Evolutionary conservation across 1,140 invertebrate genomes (phyloP), one percentile per base, ranked within the genome.

Genomic region (Steinernema khuongi): DNA sequence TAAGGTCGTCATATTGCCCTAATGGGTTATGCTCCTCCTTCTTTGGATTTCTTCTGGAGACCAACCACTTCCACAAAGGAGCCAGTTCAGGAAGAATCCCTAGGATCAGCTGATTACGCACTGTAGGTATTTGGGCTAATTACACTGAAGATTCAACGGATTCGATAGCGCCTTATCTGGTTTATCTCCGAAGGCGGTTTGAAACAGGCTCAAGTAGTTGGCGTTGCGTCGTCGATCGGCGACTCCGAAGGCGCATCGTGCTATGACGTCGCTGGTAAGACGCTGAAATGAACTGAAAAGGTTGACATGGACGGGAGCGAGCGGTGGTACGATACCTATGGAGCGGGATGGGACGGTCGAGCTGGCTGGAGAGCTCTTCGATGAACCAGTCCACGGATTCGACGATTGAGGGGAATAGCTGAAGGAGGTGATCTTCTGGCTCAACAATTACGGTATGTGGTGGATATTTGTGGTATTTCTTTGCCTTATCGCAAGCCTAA

Each of bases 211-310:
- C 7, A 60, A 22, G 22, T 60, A 60, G 22, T 60, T 14, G 2
- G 50, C 11, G 22, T 60, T 60, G 4, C 50, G 7, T 17, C 4
- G 7, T 7, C 50, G 50, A 7, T 60, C 50, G 14, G 11, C 4
- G 19, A 60, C 50, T 60, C 50, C 50, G 22, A 60, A 60, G 4
- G 50, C 50, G 50, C 50, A 60, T 22, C 50, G 11, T 4, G 11
- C 50, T 14, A 60, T 60, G 4, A 60, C 50, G 50, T 60, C 50
- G 19, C 50, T 60, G 4, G 50, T 60, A 14, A 60, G 22, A 14
- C 19, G 50, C 50, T 60, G 50, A 60, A 60, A 60, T n/a, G 50
- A 14, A 60, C 50, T 60, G 50, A 60, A 60, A 60, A 60, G 26
- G 26, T 60, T 7, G 26, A 60, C 19, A 60, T 60, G 11, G 50